Base-by-base conservation (phyloP, 64 coral and sea anemone species). In the Anthopleura sola region DNA sequence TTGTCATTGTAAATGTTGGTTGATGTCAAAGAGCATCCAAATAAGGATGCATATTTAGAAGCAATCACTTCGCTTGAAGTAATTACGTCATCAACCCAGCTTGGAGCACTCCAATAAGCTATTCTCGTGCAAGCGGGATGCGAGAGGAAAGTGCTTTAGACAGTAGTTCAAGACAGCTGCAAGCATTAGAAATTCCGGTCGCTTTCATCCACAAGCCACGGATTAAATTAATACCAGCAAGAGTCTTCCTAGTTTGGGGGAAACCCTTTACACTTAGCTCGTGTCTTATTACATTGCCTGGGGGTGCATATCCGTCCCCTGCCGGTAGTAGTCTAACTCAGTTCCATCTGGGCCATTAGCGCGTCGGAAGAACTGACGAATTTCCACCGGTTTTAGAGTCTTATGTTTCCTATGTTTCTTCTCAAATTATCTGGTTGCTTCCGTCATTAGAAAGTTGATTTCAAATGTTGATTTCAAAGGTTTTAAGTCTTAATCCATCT, bases 221-320 rank as follows among this genome's bases (percentile, higher is more conserved):
- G 38, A 79, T 79, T 79, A 79, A 79, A 79, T 79, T 79, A 79
- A 79, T 23, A 79, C 20, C 76, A 79, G 76, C 76, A 79, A 79
- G 76, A 44, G 37, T 26, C 37, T 79, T 79, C 76, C 66, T 24
- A 23, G 76, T 79, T 79, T 48, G 4, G 36, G 76, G 36, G 76
- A 79, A 79, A 48, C 76, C 17, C 76, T 79, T 79, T 79, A 79
- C 44, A 79, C 76, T 79, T 79, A 79, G 36, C 44, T 46, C 37
- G 39, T 48, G 36, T 79, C 76, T 33, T 79, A 79, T 79, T 79
- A 48, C 76, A 79, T 44, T n/a, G 76, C 76, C 76, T 23, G 4
- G 21, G 76, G 38, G 76, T n/a, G 16, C 10, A 17, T 44, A 44
- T 37, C 76, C 36, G 15, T 79, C 37, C 20, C 76, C 76, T 26